Base-by-base conservation (phyloP, 2,797 vertebrate species). In the Sebastes ruberrimus region DNA sequence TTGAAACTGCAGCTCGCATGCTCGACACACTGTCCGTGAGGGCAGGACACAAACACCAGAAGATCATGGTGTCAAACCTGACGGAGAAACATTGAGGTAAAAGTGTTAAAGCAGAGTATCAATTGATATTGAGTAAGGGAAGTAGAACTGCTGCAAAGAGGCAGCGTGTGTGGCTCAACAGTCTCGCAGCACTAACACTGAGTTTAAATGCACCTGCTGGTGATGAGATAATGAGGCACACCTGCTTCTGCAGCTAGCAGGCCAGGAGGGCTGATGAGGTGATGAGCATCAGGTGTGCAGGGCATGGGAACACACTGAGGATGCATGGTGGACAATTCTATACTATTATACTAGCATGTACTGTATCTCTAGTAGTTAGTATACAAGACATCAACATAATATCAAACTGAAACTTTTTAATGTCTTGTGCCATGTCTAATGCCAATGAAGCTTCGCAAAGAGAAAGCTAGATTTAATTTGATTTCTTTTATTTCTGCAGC, bases 211-310 rank as follows among this genome's bases (percentile, higher is more conserved):
- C 16, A 52, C 69, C 10, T 32, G n/a, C 10, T 74, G 49, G 18
- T 74, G 27, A 64, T 71, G 61, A 49, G 4, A 25, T 62, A 56
- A 74, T 9, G 18, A 55, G 46, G 55, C 46, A 23, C 68, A 78
- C 30, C 75, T 78, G 74, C 20, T 69, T 53, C 14, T 33, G 28
- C 38, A 65, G 30, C 49, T 2, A 1, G 23, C 30, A 27, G 69
- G 72, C 53, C 59, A 27, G 55, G 27, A 2, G n/a, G 20, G 8
- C 38, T 59, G 63, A 60, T 35, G 16, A 61, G 68, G 52, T 69
- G 57, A 73, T 28, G 60, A 56, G 25, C 61, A 22, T 16, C 56
- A 71, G 59, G 68, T 76, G 63, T 64, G 38, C 65, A 63, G 65
- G 23, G 23, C 60, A 33, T 18, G 10, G 18, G 22, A 30, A 32